Conservation (phyloP, 2,113 vertebrate genomes). For the Eubucco bourcierii region DNA sequence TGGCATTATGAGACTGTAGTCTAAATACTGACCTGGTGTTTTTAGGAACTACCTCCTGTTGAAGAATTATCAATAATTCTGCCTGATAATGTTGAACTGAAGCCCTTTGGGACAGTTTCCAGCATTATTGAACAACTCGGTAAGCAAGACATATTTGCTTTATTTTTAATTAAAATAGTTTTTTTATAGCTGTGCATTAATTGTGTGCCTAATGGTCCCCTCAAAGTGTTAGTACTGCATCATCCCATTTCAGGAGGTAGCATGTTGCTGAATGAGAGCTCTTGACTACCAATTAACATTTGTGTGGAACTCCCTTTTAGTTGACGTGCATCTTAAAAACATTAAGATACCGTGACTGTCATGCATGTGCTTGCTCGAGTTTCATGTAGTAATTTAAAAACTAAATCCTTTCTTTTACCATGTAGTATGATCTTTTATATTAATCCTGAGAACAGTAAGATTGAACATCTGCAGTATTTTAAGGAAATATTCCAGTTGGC, state of each 20-base stretch:
- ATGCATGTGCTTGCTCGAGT: neutral
- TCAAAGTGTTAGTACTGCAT: neutral
- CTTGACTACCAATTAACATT: rapidly evolving
- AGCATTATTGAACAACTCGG: slow-evolving; percentile 88
- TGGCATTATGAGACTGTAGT: neutral
- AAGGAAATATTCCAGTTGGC: neutral
- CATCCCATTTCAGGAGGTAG: rapidly evolving
- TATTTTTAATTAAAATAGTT: neutral
- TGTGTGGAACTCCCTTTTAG: neutral
- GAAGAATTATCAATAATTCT: slow-evolving; percentile 81
- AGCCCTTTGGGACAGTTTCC: slow-evolving; percentile 84
- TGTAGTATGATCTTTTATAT: neutral
- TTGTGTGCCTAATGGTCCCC: neutral
- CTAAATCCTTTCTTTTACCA: neutral
- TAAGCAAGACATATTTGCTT: slow-evolving; percentile 61
- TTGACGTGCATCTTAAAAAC: neutral
- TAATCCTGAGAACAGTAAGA: neutral
- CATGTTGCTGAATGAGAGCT: neutral
- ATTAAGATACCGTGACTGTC: neutral
- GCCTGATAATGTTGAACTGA: slow-evolving; percentile 83
- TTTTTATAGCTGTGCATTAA: neutral
- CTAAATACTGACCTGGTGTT: slow-evolving; percentile 13
- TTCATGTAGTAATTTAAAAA: neutral
- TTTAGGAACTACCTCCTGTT: slow-evolving; percentile 84
- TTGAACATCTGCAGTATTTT: neutral